These are phyloP conservation scores for Melipona beecheii DNA, from an alignment of 2,888 invertebrate species.

Conservation along the genomic window DNA sequence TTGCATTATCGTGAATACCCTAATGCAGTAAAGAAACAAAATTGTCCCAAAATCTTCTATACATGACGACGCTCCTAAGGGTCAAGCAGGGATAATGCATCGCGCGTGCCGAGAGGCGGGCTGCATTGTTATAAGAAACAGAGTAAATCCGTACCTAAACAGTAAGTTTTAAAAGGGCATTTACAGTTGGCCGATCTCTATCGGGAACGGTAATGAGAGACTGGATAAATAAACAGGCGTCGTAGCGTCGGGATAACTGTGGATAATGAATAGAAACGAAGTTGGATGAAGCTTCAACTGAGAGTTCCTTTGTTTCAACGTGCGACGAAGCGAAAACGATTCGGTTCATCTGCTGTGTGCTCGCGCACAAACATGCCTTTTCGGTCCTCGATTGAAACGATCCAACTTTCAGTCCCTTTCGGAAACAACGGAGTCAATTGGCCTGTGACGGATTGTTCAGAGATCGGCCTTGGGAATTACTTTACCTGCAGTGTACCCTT, in stretches of 20 bases:
- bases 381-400: conserved; percentile 9
- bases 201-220: conserved; percentile 45
- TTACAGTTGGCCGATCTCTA: conserved; percentile 82
- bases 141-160: conserved; percentile 83
- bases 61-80: conserved; percentile 73
- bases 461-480: conserved; percentile 84
- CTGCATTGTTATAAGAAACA: conserved; percentile 77
- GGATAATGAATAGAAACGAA: conserved; percentile 37
- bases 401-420: conserved; percentile 45
- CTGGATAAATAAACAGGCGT: not conserved
- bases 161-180: conserved; percentile 80
- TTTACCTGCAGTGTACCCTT: conserved; percentile 84
- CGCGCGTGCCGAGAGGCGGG: conserved; percentile 82
- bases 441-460: conserved; percentile 62
- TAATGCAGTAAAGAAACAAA: not conserved
- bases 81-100: conserved; percentile 69
- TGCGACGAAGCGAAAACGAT: not conserved
- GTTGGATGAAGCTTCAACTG: conserved; percentile 47
- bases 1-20: not conserved
- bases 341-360: not conserved
- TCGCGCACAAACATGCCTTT: not conserved
- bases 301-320: conserved; percentile 2
- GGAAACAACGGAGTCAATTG: conserved; percentile 33
- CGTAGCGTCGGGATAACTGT: conserved; percentile 6
- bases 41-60: conserved; percentile 3